phyloP scores from a whole-genome alignment of 2,797 vertebrate species.

The Crax fasciolata region DNA sequence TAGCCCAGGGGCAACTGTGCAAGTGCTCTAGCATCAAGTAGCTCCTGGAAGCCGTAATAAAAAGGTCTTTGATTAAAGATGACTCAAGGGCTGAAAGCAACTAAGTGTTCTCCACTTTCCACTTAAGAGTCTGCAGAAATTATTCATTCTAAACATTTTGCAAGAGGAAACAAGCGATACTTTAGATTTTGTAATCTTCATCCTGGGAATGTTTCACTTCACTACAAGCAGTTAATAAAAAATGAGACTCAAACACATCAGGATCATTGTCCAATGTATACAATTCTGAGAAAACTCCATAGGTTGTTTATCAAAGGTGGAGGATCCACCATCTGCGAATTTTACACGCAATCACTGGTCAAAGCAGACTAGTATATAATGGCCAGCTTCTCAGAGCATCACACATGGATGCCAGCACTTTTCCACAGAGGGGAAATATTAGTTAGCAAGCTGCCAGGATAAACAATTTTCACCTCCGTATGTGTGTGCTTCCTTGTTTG shows the following conservation, averaged over 20 bases:
- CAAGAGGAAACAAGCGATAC: conserved; percentile 10
- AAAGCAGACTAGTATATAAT: neutral
- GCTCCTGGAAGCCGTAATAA: neutral
- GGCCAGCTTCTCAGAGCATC: neutral
- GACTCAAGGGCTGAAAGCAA: conserved; percentile 26
- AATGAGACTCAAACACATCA: neutral
- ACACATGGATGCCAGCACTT: neutral
- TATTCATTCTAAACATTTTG: neutral
- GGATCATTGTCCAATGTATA: neutral
- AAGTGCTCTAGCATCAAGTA: conserved; percentile 9
- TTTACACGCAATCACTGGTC: neutral
- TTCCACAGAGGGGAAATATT: neutral
- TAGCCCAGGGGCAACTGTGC: neutral
- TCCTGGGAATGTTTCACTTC: neutral
- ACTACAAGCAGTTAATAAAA: neutral
- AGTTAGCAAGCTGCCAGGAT: conserved; percentile 48
- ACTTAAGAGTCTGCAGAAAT: conserved; percentile 5
- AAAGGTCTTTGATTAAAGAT: conserved; percentile 45
- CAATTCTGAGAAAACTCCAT: neutral
- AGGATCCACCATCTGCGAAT: neutral
- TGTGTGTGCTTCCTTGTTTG: conserved; percentile 9
- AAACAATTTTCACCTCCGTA: conserved; percentile 45
- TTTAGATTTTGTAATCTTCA: conserved; percentile 1
- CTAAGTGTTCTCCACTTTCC: conserved; percentile 34
- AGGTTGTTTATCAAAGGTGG: neutral